A percentile compares a stretch with the other conserved stretches of the same genome.
These are phyloP conservation scores for Cacoxenus indagator DNA, from an alignment of 2,888 invertebrate species.

Conservation along the genomic window DNA sequence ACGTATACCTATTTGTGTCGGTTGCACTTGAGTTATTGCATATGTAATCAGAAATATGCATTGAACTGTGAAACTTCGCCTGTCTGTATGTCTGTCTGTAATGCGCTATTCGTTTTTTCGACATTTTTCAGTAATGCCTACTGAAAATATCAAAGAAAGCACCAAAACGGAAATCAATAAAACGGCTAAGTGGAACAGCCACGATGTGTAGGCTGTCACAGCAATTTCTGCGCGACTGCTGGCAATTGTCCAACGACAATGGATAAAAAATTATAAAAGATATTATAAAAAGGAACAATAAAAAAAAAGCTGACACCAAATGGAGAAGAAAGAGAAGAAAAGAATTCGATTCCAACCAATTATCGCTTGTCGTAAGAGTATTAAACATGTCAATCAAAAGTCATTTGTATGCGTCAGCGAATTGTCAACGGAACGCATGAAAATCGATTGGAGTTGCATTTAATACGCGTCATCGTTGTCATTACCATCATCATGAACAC, in stretches of 20 bases:
- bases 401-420: constrained; percentile 44
- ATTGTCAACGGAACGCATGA: constrained; percentile 26
- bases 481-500: background rate
- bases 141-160: too few species aligned
- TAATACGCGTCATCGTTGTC: constrained; percentile 28
- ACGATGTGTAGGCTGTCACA: too few species aligned
- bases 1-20: constrained; percentile 25
- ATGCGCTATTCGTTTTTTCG: background rate
- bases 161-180: too few species aligned
- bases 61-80: constrained; percentile 51
- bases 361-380: constrained; percentile 58
- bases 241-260: constrained; percentile 16
- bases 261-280: constrained; percentile 44
- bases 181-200: too few species aligned
- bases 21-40: constrained; percentile 17
- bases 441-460: constrained; percentile 20
- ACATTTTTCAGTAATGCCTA: too few species aligned
- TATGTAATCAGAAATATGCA: constrained; percentile 52
- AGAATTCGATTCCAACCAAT: constrained; percentile 38
- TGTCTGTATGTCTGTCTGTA: constrained; percentile 35
- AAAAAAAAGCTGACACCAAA: background rate
- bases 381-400: constrained; percentile 63
- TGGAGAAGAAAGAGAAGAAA: background rate
- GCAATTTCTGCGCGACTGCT: background rate
- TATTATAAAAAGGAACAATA: constrained; percentile 49